These are phyloP conservation scores for Ceyx cyanopectus DNA, from an alignment of 2,113 vertebrate genomes.

Conservation along the genomic window DNA sequence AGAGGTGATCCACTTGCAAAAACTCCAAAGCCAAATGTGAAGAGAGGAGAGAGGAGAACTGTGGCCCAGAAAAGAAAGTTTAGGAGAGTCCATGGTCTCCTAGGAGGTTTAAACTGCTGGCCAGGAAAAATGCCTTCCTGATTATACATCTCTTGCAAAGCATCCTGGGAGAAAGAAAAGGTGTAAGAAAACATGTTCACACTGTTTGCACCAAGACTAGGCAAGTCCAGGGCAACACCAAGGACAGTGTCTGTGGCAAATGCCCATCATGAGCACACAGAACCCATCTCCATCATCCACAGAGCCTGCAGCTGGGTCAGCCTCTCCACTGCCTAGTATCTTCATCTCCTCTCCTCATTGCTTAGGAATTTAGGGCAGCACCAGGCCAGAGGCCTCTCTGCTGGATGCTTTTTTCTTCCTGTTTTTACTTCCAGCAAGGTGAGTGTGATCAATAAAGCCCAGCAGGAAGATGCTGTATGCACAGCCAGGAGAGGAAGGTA, in stretches of 20 bases:
- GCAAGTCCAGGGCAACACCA: background rate
- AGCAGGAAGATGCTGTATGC: background rate
- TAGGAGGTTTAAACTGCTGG: conserved; percentile 82
- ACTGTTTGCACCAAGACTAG: background rate
- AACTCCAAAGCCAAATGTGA: conserved; percentile 92
- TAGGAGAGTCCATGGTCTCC: conserved; percentile 91
- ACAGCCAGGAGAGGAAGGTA: background rate
- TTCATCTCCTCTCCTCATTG: background rate
- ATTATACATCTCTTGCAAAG: conserved; percentile 92
- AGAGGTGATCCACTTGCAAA: conserved; percentile 94
- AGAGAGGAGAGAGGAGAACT: conserved; percentile 93
- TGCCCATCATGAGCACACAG: background rate
- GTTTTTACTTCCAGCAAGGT: background rate
- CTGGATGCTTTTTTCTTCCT: background rate
- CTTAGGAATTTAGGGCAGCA: background rate
- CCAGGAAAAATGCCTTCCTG: conserved; percentile 91
- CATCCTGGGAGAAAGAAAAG: conserved; percentile 80
- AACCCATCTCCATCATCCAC: background rate
- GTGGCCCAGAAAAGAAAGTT: conserved; percentile 98
- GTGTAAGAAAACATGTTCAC: background rate
- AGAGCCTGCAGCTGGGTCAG: background rate
- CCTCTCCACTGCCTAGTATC: background rate
- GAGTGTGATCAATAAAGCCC: background rate
- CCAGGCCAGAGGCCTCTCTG: background rate
- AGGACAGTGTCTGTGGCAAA: background rate